Conservation (phyloP, 1,140 invertebrate species). For the Meloidogyne floridensis region DNA sequence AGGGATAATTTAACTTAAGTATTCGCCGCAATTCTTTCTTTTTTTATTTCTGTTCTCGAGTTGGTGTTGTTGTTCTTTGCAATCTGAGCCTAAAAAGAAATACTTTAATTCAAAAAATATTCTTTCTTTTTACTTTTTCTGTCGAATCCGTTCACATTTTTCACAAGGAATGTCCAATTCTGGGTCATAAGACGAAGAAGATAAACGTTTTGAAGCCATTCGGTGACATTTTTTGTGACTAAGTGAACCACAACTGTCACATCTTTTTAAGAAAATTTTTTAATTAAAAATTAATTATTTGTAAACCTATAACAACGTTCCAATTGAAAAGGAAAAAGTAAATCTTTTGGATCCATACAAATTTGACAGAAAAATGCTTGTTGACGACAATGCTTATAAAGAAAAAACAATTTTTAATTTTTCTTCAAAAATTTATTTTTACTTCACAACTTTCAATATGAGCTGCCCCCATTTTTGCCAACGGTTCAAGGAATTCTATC, state of each 20-base stretch:
- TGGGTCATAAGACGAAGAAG: neutral
- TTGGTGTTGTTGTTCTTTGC: neutral
- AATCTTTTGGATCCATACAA: conserved; percentile 38
- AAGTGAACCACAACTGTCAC: conserved; percentile 40
- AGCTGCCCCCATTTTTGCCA: conserved; percentile 36
- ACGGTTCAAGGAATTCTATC: conserved; percentile 52
- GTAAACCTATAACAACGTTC: conserved; percentile 44
- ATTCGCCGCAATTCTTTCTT: neutral
- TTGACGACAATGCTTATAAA: conserved; percentile 37
- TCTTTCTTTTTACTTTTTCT: conserved; percentile 39
- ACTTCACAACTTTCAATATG: conserved; percentile 49
- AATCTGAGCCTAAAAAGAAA: neutral
- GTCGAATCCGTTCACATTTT: conserved; percentile 38
- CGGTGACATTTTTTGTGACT: conserved; percentile 45
- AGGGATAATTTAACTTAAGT: too few relatives aligned
- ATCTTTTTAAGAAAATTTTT: conserved; percentile 16
- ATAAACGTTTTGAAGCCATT: neutral
- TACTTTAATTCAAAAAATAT: neutral
- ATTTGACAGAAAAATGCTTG: conserved; percentile 53
- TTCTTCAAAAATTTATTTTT: neutral
- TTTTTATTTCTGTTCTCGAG: neutral
- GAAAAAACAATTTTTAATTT: neutral
- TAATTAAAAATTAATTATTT: neutral
- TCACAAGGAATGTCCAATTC: conserved; percentile 28
- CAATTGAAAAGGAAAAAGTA: conserved; percentile 59